These are phyloP conservation scores for Caligus rogercresseyi DNA, from an alignment of 1,140 invertebrate species.

Conservation along the genomic window DNA sequence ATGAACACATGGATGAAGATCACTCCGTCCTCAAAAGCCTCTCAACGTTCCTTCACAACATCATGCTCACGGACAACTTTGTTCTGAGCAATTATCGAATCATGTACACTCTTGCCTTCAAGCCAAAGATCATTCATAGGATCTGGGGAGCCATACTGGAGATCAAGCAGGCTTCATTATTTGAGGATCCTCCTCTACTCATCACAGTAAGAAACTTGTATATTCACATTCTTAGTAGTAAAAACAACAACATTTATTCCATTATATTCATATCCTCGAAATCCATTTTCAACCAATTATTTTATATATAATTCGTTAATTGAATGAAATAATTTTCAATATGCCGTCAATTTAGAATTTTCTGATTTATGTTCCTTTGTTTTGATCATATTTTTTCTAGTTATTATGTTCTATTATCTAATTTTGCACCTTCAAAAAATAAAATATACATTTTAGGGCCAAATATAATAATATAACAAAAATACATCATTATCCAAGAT, in stretches of 20 bases:
- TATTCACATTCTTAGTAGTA: background rate
- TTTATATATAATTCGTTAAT: too few relatives aligned
- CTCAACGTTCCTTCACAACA: conserved; percentile 54
- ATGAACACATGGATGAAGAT: conserved; percentile 38
- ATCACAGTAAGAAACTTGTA: conserved; percentile 29
- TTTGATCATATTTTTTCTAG: too few relatives aligned
- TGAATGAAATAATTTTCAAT: too few relatives aligned
- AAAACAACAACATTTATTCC: background rate
- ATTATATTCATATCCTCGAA: too few relatives aligned
- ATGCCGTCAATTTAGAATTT: background rate
- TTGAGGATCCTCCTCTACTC: conserved; percentile 43
- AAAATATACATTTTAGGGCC: too few relatives aligned
- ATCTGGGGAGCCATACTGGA: conserved; percentile 45
- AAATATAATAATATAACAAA: too few relatives aligned
- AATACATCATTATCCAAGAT: too few relatives aligned
- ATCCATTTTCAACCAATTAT: too few relatives aligned
- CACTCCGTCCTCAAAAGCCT: conserved; percentile 40
- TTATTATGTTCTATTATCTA: too few relatives aligned
- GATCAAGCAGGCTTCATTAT: conserved; percentile 38
- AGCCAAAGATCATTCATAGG: conserved; percentile 54
- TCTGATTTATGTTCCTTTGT: too few relatives aligned
- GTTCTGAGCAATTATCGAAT: conserved; percentile 59
- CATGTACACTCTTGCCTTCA: conserved; percentile 67
- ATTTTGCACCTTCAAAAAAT: too few relatives aligned
- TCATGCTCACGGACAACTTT: conserved; percentile 51